Evolutionary conservation across 2,888 invertebrate species (phyloP).

Genomic region (Drosophila antonietae): DNA sequence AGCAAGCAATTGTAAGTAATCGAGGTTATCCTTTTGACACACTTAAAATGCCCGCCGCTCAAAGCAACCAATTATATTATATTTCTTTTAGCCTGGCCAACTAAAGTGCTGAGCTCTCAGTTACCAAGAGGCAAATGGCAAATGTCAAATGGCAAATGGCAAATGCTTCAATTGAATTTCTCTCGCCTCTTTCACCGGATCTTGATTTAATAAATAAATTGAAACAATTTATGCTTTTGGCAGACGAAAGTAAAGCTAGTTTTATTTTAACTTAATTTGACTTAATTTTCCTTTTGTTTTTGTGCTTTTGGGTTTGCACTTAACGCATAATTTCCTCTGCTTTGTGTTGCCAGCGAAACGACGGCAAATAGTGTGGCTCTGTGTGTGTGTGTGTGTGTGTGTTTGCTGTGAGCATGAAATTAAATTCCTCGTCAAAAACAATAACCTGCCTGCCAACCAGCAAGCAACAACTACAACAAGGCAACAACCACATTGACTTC

Average conservation of each 20-base stretch:
- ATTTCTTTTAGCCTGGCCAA: background rate
- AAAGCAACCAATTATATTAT: too few species aligned
- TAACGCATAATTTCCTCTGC: conserved; percentile 60
- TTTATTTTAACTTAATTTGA: conserved; percentile 3
- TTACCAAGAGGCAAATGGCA: background rate
- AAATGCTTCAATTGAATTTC: background rate
- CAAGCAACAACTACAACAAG: conserved; percentile 24
- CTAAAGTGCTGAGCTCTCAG: background rate
- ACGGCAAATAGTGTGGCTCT: conserved; percentile 2
- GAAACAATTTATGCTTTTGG: conserved; percentile 16
- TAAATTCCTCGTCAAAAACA: conserved; percentile 77
- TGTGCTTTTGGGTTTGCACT: conserved; percentile 38
- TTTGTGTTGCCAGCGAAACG: conserved; percentile 38
- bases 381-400: conserved; percentile 5
- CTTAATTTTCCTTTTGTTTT: conserved; percentile 9
- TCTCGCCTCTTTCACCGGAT: background rate
- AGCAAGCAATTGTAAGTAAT: conserved; percentile 7
- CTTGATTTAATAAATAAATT: conserved; percentile 26
- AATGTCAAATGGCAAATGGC: too few species aligned
- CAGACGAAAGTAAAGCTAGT: conserved; percentile 2
- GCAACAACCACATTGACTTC: conserved; percentile 12
- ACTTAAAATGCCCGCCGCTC: background rate
- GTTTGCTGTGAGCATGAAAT: conserved; percentile 59
- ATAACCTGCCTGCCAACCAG: conserved; percentile 56
- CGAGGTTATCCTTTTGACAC: conserved; percentile 7